These are phyloP conservation scores for Caloenas nicobarica DNA, from an alignment of 2,113 vertebrate species.

Conservation along the genomic window DNA sequence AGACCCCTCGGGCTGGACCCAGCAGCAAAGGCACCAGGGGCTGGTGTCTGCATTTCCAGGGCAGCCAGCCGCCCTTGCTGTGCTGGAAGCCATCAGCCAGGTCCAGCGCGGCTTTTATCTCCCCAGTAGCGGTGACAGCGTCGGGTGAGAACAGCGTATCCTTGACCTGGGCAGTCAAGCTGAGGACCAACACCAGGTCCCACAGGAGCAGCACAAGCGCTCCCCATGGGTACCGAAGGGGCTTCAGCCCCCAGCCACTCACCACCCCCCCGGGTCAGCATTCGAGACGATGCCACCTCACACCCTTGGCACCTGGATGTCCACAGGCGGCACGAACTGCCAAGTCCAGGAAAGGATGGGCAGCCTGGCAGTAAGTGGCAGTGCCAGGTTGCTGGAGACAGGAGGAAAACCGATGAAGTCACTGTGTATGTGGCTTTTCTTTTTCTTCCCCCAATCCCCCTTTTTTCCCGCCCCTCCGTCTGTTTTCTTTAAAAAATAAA, in stretches of 20 bases:
- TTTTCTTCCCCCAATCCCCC: background rate
- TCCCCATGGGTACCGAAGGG: background rate
- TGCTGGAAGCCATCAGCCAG: background rate
- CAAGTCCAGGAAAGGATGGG: background rate
- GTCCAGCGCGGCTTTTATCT: background rate
- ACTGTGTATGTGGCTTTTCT: background rate
- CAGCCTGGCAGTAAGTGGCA: background rate
- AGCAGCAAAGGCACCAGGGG: background rate
- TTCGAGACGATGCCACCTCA: background rate
- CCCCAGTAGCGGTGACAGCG: background rate
- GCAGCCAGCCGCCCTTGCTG: rapidly evolving
- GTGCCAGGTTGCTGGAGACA: background rate
- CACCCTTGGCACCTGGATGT: background rate
- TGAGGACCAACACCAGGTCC: background rate
- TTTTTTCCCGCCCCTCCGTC: rapidly evolving
- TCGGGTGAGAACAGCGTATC: background rate
- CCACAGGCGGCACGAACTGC: background rate
- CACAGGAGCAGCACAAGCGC: background rate
- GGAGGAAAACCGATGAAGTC: background rate
- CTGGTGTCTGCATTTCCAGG: background rate
- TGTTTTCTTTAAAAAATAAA: background rate
- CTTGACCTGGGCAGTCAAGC: slow-evolving; percentile 1
- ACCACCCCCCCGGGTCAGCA: background rate
- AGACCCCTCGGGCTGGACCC: rapidly evolving
- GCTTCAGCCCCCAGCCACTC: background rate